These are phyloP conservation scores for Lasioglossum malachurum DNA, from an alignment of 2,888 invertebrate genomes.

Conservation along the genomic window DNA sequence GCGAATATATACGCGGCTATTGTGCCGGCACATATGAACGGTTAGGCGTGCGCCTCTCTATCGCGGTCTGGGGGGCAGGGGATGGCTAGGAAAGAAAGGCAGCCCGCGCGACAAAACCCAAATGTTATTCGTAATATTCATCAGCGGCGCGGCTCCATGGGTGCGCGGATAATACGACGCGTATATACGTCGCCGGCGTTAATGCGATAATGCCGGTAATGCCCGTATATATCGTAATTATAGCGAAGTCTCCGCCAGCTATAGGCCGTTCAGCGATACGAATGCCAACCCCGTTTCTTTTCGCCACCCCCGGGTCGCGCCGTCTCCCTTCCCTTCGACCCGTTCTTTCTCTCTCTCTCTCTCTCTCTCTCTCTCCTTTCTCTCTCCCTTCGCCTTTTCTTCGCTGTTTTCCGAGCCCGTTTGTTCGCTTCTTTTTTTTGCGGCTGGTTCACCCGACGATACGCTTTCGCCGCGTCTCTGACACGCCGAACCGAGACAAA, in stretches of 20 bases:
- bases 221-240: slow-evolving; percentile 76
- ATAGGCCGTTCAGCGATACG: slow-evolving; percentile 46
- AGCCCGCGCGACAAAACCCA: slow-evolving; percentile 62
- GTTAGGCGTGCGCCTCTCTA: slow-evolving; percentile 54
- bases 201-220: slow-evolving; percentile 75
- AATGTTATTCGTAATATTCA: slow-evolving; percentile 76
- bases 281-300: slow-evolving; percentile 34
- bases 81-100: slow-evolving; percentile 34
- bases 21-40: slow-evolving; percentile 60
- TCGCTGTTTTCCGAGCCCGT: slow-evolving; percentile 42
- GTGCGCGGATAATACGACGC: slow-evolving; percentile 45
- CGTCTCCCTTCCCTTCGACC: neutral
- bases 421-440: slow-evolving; percentile 44
- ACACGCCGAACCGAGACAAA: slow-evolving; percentile 48
- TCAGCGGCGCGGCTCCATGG: slow-evolving; percentile 55
- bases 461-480: slow-evolving; percentile 43
- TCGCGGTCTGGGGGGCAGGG: slow-evolving; percentile 36
- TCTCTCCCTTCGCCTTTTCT: slow-evolving; percentile 21
- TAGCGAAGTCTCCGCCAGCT: slow-evolving; percentile 56
- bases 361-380: too few relatives aligned
- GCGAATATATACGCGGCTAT: slow-evolving; percentile 59
- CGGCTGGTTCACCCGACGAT: slow-evolving; percentile 35
- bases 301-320: neutral
- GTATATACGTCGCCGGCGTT: slow-evolving; percentile 65
- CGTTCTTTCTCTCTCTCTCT: neutral